Evolutionary conservation across 2,113 vertebrate species (phyloP).

Genomic region (Trematomus loennbergii): DNA sequence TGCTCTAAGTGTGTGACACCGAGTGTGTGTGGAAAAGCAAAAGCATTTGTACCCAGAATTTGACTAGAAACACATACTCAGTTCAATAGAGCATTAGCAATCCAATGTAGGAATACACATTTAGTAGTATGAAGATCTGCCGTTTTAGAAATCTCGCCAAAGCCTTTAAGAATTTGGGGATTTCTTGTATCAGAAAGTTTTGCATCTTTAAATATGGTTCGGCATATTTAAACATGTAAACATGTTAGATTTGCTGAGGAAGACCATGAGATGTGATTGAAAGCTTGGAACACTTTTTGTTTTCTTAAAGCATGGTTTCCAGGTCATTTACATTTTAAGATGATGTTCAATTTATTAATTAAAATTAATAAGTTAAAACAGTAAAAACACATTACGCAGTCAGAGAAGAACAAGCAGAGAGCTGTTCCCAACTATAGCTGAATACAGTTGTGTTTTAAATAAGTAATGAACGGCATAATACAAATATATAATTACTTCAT

Average conservation of each 20-base stretch:
- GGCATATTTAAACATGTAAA: background rate
- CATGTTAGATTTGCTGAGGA: background rate
- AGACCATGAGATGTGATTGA: background rate
- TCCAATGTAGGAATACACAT: background rate
- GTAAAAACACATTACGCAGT: no score
- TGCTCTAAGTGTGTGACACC: background rate
- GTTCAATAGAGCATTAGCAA: background rate
- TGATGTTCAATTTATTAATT: no score
- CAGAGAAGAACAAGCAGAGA: no score
- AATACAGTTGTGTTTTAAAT: no score
- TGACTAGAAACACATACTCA: background rate
- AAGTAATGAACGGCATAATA: no score
- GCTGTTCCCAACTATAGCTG: no score
- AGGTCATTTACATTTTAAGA: background rate
- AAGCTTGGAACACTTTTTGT: background rate
- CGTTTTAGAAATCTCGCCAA: background rate
- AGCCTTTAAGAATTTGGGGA: background rate
- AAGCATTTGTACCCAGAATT: background rate
- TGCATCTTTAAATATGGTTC: background rate
- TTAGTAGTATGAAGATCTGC: background rate
- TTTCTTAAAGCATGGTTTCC: background rate
- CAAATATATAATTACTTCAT: no score
- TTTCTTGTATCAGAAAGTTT: background rate
- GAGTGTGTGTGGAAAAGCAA: background rate
- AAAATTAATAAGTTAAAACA: no score